Evolutionary conservation across 2,797 vertebrate species (phyloP).

Genomic region (Mionectes olivaceus): DNA sequence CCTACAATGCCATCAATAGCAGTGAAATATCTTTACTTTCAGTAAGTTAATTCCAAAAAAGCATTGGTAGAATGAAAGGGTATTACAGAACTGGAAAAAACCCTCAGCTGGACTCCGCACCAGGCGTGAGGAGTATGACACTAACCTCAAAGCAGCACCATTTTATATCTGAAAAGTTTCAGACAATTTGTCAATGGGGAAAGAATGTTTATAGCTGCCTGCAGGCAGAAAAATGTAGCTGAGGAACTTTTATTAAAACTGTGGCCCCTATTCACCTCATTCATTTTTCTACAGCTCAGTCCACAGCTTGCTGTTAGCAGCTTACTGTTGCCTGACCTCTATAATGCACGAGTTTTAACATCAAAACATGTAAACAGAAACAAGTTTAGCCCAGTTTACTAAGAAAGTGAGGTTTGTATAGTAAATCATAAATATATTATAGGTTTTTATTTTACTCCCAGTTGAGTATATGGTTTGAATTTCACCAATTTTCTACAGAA

Average conservation of each 20-base stretch:
- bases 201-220: background rate
- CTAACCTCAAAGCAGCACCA: background rate
- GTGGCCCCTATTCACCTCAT: background rate
- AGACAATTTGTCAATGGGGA: background rate
- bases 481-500: background rate
- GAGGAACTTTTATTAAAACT: background rate
- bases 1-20: background rate
- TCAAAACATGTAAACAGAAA: background rate
- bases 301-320: background rate
- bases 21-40: background rate
- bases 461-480: background rate
- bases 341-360: background rate
- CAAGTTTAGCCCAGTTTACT: background rate
- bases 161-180: background rate
- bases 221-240: background rate
- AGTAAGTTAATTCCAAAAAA: background rate
- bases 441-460: background rate
- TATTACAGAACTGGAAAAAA: background rate
- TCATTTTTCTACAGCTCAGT: background rate
- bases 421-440: background rate
- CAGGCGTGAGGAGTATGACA: background rate
- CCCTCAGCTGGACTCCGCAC: background rate
- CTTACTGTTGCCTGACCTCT: background rate
- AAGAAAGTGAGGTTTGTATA: background rate
- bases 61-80: background rate